Evolutionary conservation across 2,797 vertebrate genomes (phyloP), one percentile per base, ranked within the genome.

Genomic region (Sciurus vulgaris): DNA sequence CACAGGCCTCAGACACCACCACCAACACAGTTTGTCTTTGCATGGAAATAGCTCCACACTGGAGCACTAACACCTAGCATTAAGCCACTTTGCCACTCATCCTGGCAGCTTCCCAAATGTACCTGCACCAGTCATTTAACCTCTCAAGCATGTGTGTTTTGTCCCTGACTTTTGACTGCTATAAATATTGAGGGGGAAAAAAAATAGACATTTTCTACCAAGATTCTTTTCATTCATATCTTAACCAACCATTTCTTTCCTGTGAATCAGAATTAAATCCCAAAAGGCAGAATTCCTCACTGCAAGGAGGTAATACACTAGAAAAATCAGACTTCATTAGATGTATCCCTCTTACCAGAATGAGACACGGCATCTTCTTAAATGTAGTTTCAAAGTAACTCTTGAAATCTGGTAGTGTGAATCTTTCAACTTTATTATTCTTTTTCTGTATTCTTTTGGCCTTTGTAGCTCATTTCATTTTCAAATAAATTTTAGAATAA

Each of bases 211-310:
- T 9, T 76, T 88, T 72, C 61, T 76, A n/a, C 61, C 14, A 76
- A 59, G 44, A 74, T 88, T 63, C 65, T 59, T 13, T 35, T 79
- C 24, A 17, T n/a, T 94, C 12, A 24, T 69, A 28, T 17, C 9
- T 79, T 78, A 63, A 24, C 35, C 49, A 86, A 56, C 4, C 41
- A 28, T 56, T 63, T 76, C 69, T 91, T 87, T 67, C 61, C 85
- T 20, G n/a, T 65, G 33, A 61, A 3, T 86, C 85, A 54, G 54
- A 88, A 51, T 59, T n/a, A 76, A 84, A 76, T 41, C 77, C 1
- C 11, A 8, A 59, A 56, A 24, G 72, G 18, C 24, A 41, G 6
- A 35, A 49, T 22, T 89, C 67, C 61, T 89, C 13, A 8, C 30
- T 67, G 67, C 12, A 78, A 38, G 74, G 65, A 35, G 86, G 13